phyloP scores from a whole-genome alignment of 2,797 vertebrate genomes.

The Oryzias dopingdopingensis region DNA sequence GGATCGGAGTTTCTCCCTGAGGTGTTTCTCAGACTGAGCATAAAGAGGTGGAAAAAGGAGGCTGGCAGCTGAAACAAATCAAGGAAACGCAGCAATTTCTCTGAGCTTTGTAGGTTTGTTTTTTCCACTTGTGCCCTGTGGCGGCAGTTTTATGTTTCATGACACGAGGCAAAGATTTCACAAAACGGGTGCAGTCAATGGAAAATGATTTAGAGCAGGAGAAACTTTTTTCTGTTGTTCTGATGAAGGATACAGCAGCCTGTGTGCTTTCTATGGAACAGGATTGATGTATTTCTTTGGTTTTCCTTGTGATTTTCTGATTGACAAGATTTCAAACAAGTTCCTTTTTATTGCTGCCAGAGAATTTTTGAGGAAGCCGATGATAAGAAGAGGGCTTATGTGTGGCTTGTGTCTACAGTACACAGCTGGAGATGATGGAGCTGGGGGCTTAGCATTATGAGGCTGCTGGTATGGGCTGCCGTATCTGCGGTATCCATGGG shows the following conservation, averaged over 20 bases:
- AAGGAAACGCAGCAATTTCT: slow-evolving; percentile 7
- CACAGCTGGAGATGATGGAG: slow-evolving; percentile 71
- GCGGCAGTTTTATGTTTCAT: slow-evolving; percentile 31
- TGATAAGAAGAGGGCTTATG: slow-evolving; percentile 38
- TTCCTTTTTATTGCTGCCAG: slow-evolving; percentile 17
- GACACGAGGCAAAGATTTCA: not conserved
- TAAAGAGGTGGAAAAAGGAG: not conserved
- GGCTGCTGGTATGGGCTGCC: slow-evolving; percentile 42
- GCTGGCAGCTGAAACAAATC: not conserved
- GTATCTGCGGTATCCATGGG: slow-evolving; percentile 32
- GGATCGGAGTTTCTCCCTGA: slow-evolving; percentile 30
- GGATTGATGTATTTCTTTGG: slow-evolving; percentile 1
- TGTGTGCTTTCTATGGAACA: no score
- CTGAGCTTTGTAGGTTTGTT: slow-evolving; percentile 4
- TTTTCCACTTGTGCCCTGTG: slow-evolving; percentile 14
- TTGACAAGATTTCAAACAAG: slow-evolving; percentile 2
- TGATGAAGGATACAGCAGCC: no score
- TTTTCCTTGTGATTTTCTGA: slow-evolving; percentile 26
- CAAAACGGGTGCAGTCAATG: not conserved
- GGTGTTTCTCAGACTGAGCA: slow-evolving; percentile 22
- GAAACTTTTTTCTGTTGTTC: no score
- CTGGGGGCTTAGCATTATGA: slow-evolving; percentile 48
- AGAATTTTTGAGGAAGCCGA: slow-evolving; percentile 31
- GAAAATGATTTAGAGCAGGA: not conserved
- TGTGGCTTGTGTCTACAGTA: slow-evolving; percentile 65